Percentiles rank a stretch among this genome's conserved stretches.
These are phyloP conservation scores for Artibeus lituratus DNA, from an alignment of 2,797 vertebrate genomes.

Conservation along the genomic window DNA sequence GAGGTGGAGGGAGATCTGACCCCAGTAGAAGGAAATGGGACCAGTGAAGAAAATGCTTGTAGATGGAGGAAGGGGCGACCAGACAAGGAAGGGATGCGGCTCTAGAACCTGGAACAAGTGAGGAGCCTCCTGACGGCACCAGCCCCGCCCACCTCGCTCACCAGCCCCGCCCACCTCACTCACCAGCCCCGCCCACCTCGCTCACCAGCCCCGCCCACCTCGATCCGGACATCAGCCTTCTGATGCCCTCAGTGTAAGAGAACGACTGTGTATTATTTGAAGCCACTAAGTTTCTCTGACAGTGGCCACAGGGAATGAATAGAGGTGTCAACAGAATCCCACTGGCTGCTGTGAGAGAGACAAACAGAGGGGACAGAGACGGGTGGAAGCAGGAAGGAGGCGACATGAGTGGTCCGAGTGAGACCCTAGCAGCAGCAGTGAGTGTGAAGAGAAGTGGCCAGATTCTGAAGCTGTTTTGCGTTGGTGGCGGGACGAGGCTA, in stretches of 20 bases:
- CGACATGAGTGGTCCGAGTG: accelerated
- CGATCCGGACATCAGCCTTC: background rate
- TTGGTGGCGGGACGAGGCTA: background rate
- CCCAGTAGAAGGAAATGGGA: background rate
- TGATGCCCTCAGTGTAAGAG: background rate
- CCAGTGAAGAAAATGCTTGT: background rate
- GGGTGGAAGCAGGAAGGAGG: accelerated
- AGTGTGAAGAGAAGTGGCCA: background rate
- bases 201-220: no score
- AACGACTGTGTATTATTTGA: background rate
- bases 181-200: no score
- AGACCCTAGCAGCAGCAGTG: background rate
- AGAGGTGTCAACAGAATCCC: background rate
- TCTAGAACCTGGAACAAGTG: background rate
- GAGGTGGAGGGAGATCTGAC: background rate
- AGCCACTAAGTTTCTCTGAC: background rate
- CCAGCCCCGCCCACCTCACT: no score
- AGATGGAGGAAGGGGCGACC: background rate
- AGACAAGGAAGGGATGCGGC: background rate
- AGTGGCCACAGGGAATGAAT: background rate
- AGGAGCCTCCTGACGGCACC: accelerated
- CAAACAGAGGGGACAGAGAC: no score
- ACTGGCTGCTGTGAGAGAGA: background rate
- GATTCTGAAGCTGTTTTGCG: background rate
- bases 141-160: no score